Evolutionary conservation across 2,797 vertebrate genomes (phyloP), one percentile per base, ranked within the genome.

Genomic region (Myotis pilosus): DNA sequence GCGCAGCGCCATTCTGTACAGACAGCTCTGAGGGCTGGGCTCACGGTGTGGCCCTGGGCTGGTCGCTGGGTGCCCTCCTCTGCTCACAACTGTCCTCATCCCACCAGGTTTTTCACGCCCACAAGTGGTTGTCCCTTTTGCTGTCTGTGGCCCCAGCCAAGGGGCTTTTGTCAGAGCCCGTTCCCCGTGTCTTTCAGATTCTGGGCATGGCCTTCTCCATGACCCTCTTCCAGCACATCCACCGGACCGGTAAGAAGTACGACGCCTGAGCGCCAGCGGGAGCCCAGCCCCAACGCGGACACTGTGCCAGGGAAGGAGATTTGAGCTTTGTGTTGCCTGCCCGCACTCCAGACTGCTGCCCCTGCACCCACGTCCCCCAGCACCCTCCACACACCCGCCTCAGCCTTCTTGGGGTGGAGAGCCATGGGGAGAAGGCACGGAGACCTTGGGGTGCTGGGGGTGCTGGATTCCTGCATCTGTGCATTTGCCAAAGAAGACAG

Each of bases 191-290:
- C 97, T 98, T 98, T 57, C 98, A 99, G 99, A 99, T 99, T 93
- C 98, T 99, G 96, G 99, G 99, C 94, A 99, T 99, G 99, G 99
- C 99, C 69, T 99, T 99, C 98, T 99, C 99, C 98, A 99, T 99
- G 99, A 99, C 99, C 15, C 98, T 99, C 81, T 99, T 99, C 98
- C 99, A 99, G 97, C 99, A 99, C 97, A 99, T 99, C 98, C 99
- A 99, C 98, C 99, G 99, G 98, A 99, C 99, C 82, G 99, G 99
- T 96, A 99, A 99, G 98, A 99, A 99, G 98, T 99, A 99, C 0
- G 99, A 99, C 3, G 99, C 99, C 95, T 99, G 99, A 98, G 90
- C 1, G 0, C 92, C 8, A 92, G 71, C 2, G 25, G n/a, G 75
- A 69, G 89, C 60, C 66, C n/a, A 3, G 49, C 68, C 71, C 66